Evolutionary conservation across 2,888 invertebrate species (phyloP).

Genomic region (Cremastobaeus sp.): DNA sequence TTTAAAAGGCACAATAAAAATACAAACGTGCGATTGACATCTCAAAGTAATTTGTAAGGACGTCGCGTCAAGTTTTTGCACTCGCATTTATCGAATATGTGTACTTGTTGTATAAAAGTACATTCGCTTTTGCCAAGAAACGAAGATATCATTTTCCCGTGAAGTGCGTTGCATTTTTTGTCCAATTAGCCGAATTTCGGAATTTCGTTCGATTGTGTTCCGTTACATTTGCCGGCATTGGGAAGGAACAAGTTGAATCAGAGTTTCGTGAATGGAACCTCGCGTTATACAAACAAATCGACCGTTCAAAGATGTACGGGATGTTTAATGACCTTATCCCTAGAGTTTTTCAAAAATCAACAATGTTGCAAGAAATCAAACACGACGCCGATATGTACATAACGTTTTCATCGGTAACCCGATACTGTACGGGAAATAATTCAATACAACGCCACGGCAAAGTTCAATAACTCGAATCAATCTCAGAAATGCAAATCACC

Average conservation of each 20-base stretch:
- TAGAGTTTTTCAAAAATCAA: slow-evolving; percentile 26
- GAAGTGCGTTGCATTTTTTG: no score
- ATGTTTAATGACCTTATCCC: slow-evolving; percentile 18
- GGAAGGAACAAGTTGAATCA: no score
- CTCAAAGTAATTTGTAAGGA: slow-evolving; percentile 3
- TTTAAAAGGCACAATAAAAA: slow-evolving; percentile 29
- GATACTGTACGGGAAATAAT: slow-evolving; percentile 20
- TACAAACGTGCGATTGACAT: slow-evolving; percentile 8
- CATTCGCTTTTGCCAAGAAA: no score
- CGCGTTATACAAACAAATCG: slow-evolving; percentile 31
- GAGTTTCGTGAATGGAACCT: background rate
- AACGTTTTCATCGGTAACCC: slow-evolving; percentile 27
- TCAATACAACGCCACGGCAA: slow-evolving; percentile 10
- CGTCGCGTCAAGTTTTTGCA: background rate
- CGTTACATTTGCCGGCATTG: no score
- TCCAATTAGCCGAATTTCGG: no score
- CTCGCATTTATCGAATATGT: no score
- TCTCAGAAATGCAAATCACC: slow-evolving; percentile 52
- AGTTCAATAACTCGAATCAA: slow-evolving; percentile 54
- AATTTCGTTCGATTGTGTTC: no score
- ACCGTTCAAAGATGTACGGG: background rate
- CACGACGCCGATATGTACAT: slow-evolving; percentile 25
- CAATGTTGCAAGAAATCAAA: slow-evolving; percentile 44
- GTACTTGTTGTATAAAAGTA: no score
- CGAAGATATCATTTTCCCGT: no score